A percentile compares a stretch with the other conserved stretches of the same genome.
These are phyloP conservation scores for Plagodis dolabraria DNA, from an alignment of 2,888 invertebrate species.

Conservation along the genomic window DNA sequence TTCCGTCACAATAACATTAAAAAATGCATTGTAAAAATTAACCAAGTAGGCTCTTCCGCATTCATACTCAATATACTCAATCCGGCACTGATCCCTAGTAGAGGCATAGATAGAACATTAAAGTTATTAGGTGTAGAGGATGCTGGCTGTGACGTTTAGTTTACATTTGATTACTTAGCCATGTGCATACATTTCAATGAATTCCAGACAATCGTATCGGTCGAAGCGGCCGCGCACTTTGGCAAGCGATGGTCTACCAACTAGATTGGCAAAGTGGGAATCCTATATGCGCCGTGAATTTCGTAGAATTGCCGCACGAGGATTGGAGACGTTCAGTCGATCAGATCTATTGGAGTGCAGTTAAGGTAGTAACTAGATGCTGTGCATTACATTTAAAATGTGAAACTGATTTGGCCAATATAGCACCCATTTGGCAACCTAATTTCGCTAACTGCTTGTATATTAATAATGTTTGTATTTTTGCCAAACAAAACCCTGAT, in stretches of 20 bases:
- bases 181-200: slow-evolving; percentile 53
- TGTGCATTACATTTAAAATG: neutral
- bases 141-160: slow-evolving; percentile 21
- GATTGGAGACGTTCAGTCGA: neutral
- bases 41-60: no score
- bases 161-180: slow-evolving; percentile 40
- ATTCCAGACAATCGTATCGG: slow-evolving; percentile 38
- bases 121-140: neutral
- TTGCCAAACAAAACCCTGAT: no score
- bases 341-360: slow-evolving; percentile 2
- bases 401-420: neutral
- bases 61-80: no score
- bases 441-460: no score
- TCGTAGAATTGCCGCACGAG: slow-evolving; percentile 5
- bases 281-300: slow-evolving; percentile 24
- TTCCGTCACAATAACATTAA: no score
- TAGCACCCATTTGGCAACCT: no score
- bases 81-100: neutral
- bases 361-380: neutral
- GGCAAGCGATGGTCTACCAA: slow-evolving; percentile 20
- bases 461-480: no score
- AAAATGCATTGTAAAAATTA: no score
- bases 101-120: neutral
- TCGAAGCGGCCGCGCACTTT: slow-evolving; percentile 21
- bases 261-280: slow-evolving; percentile 28